Evolutionary conservation across 92 coral and sea anemone species (phyloP), one percentile per base, ranked within the genome.

Genomic region (Epizoanthus rinbou): DNA sequence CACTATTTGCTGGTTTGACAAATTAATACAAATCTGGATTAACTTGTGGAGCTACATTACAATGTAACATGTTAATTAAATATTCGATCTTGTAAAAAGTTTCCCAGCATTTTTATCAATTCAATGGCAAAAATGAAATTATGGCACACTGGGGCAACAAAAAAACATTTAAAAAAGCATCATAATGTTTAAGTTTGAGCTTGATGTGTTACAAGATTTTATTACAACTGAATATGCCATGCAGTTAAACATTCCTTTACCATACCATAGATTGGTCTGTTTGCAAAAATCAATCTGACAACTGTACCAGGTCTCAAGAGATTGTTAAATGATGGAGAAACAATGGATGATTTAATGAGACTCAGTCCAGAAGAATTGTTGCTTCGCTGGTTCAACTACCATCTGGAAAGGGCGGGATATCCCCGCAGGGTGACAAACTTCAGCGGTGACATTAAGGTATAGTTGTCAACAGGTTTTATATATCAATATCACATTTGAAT

Each of bases 341-440:
- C 95, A 9, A 80, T 92, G 60, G 92, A 91, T 37, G 98, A 91
- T 66, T 82, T 96, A 22, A 93, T 90, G 87, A 88, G 86, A 13
- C 89, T 96, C 41, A 87, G 93, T 3, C 99, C 99, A 5, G 99
- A 96, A 56, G 98, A 91, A 28, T 84, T 96, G 21, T 73, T 96
- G 50, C 76, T 96, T 56, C 91, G 98, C 5, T 96, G 99, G 99
- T 93, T 96, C 31, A 96, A 96, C 88, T 96, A 93, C 70, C 99
- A 96, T 69, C 85, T 96, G 53, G 94, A 87, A 69, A 85, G 87
- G 52, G 90, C 94, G 8, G 95, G 98, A 16, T 86, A 84, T 73
- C 83, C 85, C 33, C 85, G 93, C 82, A 84, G 95, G 25, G 92
- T 95, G 58, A 85, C 86, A 24, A 95, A 95, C 81, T 95, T 95